phyloP scores from a whole-genome alignment of 2,797 vertebrate species.

The Pangasius krempfi region DNA sequence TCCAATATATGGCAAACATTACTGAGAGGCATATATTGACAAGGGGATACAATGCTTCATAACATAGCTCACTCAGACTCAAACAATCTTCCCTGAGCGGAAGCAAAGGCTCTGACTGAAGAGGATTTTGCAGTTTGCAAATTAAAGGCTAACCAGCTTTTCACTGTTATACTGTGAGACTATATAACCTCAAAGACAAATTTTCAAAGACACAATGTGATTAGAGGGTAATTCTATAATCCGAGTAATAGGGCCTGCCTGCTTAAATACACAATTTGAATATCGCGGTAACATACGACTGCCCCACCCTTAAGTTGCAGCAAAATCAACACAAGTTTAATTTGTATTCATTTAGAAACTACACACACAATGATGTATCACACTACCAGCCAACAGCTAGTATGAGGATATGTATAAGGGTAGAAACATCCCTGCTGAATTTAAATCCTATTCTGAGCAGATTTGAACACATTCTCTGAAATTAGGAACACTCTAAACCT shows the following conservation, averaged over 20 bases:
- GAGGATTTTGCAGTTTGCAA: not conserved
- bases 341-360: not conserved
- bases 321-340: not conserved
- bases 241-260: not conserved
- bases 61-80: not conserved
- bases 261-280: not conserved
- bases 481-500: not conserved
- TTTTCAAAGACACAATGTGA: not conserved
- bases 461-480: not conserved
- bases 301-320: not conserved
- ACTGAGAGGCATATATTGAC: not conserved
- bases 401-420: no score
- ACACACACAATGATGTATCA: not conserved
- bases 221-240: not conserved
- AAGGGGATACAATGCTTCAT: not conserved
- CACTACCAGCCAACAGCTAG: not conserved
- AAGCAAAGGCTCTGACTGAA: not conserved
- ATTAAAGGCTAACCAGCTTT: not conserved
- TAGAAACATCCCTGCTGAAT: not conserved
- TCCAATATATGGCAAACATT: not conserved
- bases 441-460: not conserved
- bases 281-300: no score
- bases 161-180: not conserved
- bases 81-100: not conserved
- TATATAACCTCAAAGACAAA: not conserved